Conservation (phyloP, 2,113 vertebrate species). For the Rhagologus leucostigma region DNA sequence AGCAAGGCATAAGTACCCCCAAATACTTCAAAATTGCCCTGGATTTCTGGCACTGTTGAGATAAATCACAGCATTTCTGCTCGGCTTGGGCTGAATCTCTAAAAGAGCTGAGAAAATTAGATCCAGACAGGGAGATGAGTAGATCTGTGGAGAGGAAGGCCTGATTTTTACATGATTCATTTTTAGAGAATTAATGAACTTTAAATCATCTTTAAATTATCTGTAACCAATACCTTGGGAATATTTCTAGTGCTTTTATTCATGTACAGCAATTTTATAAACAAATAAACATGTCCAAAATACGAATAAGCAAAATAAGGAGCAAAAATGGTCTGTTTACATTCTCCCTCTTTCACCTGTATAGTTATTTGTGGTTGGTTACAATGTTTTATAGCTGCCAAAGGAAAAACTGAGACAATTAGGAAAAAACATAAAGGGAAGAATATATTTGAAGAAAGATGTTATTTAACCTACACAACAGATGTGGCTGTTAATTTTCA, state of each 20-base stretch:
- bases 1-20: background rate
- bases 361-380: background rate
- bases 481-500: background rate
- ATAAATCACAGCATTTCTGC: background rate
- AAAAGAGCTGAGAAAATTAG: background rate
- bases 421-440: background rate
- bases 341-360: background rate
- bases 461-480: background rate
- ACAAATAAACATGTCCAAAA: background rate
- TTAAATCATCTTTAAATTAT: constrained; percentile 6
- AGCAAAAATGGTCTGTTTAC: background rate
- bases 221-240: background rate
- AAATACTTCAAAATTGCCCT: background rate
- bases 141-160: background rate
- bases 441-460: background rate
- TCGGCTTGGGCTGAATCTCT: background rate
- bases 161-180: background rate
- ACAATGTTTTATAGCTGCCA: background rate
- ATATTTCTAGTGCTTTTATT: constrained; percentile 10
- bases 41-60: background rate
- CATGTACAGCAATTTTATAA: background rate
- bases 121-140: background rate
- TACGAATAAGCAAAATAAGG: background rate
- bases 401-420: background rate
- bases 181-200: background rate